Percentiles rank a stretch among this genome's conserved stretches.
Conservation (phyloP, 2,113 vertebrate species). For the Istiophorus platypterus region DNA sequence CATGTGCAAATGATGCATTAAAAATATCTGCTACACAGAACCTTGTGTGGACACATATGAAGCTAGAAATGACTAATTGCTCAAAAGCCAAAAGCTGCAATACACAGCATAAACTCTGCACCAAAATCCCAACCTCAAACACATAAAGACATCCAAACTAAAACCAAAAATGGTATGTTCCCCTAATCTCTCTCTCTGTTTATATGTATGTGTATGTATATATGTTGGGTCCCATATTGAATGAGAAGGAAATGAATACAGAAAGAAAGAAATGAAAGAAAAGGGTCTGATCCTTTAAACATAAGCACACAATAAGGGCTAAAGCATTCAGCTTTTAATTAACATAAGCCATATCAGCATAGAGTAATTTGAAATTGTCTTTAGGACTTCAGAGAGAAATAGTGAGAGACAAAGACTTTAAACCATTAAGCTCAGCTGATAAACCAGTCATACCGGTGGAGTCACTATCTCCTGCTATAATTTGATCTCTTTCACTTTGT, state of each 20-base stretch:
- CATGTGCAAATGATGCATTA: constrained; percentile 66
- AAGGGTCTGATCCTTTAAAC: constrained; percentile 54
- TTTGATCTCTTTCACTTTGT: constrained; percentile 75
- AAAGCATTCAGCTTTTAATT: constrained; percentile 77
- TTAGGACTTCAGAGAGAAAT: constrained; percentile 67
- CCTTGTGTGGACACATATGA: constrained; percentile 68
- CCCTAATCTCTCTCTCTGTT: background rate
- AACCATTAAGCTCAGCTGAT: constrained; percentile 73
- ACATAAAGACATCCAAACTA: constrained; percentile 14
- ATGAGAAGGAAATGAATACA: constrained; percentile 55
- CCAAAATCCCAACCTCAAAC: constrained; percentile 37
- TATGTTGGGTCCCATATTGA: constrained; percentile 39
- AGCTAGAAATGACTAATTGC: constrained; percentile 73
- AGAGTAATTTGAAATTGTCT: constrained; percentile 75
- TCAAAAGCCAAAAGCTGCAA: constrained; percentile 68
- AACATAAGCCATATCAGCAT: constrained; percentile 74
- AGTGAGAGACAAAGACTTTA: constrained; percentile 67
- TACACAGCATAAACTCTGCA: constrained; percentile 41
- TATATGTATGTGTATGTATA: constrained; percentile 18
- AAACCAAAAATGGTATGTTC: background rate
- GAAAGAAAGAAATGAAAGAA: constrained; percentile 24
- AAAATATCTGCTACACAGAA: constrained; percentile 71
- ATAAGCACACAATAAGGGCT: constrained; percentile 60
- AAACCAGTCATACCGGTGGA: constrained; percentile 69
- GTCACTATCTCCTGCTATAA: constrained; percentile 65